phyloP scores from a whole-genome alignment of 2,113 vertebrate species.

The Danionella cerebrum region DNA sequence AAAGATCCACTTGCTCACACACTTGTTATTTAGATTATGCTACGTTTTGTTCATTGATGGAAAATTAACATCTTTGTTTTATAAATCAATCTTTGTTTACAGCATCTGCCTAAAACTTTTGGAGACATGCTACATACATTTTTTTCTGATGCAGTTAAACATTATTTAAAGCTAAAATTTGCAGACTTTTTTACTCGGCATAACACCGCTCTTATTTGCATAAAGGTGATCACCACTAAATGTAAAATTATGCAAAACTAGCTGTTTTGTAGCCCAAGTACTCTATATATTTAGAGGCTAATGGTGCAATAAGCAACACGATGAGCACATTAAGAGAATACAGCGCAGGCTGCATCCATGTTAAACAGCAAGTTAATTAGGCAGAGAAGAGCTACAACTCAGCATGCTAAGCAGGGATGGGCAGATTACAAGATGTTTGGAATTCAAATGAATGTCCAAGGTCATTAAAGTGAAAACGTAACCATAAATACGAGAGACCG shows the following conservation, averaged over 20 bases:
- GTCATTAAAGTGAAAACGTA: slow-evolving; percentile 10
- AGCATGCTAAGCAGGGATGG: neutral
- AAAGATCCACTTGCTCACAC: no score
- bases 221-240: neutral
- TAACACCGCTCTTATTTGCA: no score
- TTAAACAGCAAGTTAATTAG: slow-evolving; percentile 16
- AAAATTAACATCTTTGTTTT: no score
- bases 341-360: neutral
- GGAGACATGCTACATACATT: no score
- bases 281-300: neutral
- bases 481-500: neutral
- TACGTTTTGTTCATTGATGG: no score
- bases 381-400: neutral
- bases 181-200: no score
- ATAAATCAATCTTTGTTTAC: no score
- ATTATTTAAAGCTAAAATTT: no score
- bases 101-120: no score
- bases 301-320: slow-evolving; percentile 5
- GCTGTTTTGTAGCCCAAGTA: neutral
- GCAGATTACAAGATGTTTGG: neutral
- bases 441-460: slow-evolving; percentile 10
- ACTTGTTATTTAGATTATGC: no score
- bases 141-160: no score
- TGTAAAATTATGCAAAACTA: neutral
- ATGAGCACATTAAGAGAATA: neutral